Base-by-base conservation (phyloP, 2,888 invertebrate species). In the Volucella inanis region DNA sequence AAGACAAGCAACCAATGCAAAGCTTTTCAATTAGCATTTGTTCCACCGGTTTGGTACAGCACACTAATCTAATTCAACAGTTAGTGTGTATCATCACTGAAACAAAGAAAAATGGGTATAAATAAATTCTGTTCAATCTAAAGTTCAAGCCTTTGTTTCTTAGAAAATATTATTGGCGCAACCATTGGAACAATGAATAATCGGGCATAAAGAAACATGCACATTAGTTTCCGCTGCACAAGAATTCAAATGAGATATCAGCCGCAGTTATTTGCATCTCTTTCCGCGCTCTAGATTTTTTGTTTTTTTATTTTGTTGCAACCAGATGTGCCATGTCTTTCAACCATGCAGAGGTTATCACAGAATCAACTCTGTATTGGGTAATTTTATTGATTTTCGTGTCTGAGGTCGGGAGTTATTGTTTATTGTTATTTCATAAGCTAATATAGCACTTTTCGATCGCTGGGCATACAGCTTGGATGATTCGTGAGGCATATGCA, bases 331-430 rank as follows among this genome's bases (percentile, higher is more conserved):
- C 0, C 43, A 52, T 18, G 31, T 31, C 31, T 4, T 9, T 6
- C 14, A 8, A 8, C 8, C 4, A 10, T 45, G 9, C n/a, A 47
- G 43, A 55, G 75, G 75, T 75, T 75, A 75, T 75, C 75, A 55
- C 3, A 14, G 31, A 0, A 15, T 47, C 8, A 38, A 8, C 38
- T 18, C 9, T 10, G 22, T n/a, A 70, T 41, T 50, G 49, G 11
- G 45, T 68, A 68, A 68, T 68, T 11, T 50, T n/a, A 67, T 41
- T 38, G 0, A 12, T 9, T 45, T 47, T 12, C 31, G 31, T 75
- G 43, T 14, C 50, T 57, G 43, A 65, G 75, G 75, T 75, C 75
- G 41, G 75, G 65, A 57, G 15, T 65, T 14, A 57, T 74, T 55
- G 62, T 14, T 49, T 18, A 43, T 52, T 39, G n/a, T 45, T n/a